These are phyloP conservation scores for Kradibia gibbosae DNA, from an alignment of 1,140 invertebrate genomes.

Conservation along the genomic window DNA sequence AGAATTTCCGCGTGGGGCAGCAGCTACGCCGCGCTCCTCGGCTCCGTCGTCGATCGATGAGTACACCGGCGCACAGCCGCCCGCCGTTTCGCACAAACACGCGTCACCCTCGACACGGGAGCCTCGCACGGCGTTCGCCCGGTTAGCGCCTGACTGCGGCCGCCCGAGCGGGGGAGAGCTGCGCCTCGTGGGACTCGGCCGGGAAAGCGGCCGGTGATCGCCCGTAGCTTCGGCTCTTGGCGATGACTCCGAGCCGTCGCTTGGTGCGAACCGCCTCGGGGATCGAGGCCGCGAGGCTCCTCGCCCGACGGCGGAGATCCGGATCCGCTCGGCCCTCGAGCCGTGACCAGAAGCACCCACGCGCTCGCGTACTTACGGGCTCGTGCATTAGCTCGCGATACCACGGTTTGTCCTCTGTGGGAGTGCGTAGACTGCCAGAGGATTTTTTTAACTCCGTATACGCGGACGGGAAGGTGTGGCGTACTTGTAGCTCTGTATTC, in stretches of 20 bases:
- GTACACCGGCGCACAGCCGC: neutral
- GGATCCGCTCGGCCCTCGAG: too few relatives aligned
- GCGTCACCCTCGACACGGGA: too few relatives aligned
- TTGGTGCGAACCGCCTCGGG: neutral
- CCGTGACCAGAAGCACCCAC: too few relatives aligned
- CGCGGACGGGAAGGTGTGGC: neutral
- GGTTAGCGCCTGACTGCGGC: neutral
- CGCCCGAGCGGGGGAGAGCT: neutral
- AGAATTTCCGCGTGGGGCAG: constrained; percentile 31
- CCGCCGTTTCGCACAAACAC: neutral
- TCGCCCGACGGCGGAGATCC: too few relatives aligned
- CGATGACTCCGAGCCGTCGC: neutral
- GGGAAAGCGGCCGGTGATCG: neutral
- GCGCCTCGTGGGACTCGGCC: neutral
- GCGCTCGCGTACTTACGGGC: too few relatives aligned
- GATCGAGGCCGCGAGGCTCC: too few relatives aligned
- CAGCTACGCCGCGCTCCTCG: neutral
- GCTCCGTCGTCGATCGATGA: constrained; percentile 30
- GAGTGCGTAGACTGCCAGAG: too few relatives aligned
- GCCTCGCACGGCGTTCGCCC: neutral
- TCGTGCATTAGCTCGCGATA: too few relatives aligned
- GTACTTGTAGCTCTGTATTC: constrained; percentile 5
- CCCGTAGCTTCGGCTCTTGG: too few relatives aligned
- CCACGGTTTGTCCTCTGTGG: too few relatives aligned
- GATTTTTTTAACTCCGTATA: too few relatives aligned